Conservation (phyloP, 2,113 vertebrate genomes). For the Oncorhynchus nerka region DNA sequence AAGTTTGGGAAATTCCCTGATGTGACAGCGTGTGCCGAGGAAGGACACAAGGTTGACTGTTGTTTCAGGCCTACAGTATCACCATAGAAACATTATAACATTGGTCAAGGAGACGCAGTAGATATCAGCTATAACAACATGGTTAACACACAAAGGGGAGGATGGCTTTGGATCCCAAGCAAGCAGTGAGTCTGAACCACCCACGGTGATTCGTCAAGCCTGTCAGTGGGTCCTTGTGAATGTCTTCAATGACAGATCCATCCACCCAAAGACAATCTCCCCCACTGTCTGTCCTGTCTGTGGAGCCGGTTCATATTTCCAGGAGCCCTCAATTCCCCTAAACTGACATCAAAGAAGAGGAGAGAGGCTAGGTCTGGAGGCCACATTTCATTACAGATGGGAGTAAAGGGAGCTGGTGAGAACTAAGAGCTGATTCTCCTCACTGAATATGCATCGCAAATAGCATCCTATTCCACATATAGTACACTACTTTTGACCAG, state of each 20-base stretch:
- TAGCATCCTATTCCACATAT: too few species aligned
- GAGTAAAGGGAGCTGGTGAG: slow-evolving; percentile 30
- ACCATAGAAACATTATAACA: too few species aligned
- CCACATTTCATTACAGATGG: slow-evolving; percentile 37
- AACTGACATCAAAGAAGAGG: slow-evolving; percentile 44
- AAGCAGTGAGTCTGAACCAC: neutral
- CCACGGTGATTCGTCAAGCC: neutral
- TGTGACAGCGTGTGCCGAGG: too few species aligned
- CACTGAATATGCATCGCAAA: too few species aligned
- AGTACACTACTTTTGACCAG: too few species aligned
- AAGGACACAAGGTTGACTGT: too few species aligned
- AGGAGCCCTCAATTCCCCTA: slow-evolving; percentile 47
- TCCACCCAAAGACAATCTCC: slow-evolving; percentile 33
- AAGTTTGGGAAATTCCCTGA: too few species aligned
- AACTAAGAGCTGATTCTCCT: neutral
- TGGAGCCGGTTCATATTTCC: slow-evolving; percentile 54
- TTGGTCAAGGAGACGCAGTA: too few species aligned
- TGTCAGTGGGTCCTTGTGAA: slow-evolving; percentile 43
- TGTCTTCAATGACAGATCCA: slow-evolving; percentile 56
- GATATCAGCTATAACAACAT: too few species aligned
- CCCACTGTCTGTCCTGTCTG: slow-evolving; percentile 38
- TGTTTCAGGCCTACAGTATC: too few species aligned
- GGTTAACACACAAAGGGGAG: too few species aligned
- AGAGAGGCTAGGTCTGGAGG: slow-evolving; percentile 5
- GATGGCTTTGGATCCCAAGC: neutral